Evolutionary conservation across 92 coral and sea anemone genomes (phyloP).

Genomic region (Pocillopora grandis): DNA sequence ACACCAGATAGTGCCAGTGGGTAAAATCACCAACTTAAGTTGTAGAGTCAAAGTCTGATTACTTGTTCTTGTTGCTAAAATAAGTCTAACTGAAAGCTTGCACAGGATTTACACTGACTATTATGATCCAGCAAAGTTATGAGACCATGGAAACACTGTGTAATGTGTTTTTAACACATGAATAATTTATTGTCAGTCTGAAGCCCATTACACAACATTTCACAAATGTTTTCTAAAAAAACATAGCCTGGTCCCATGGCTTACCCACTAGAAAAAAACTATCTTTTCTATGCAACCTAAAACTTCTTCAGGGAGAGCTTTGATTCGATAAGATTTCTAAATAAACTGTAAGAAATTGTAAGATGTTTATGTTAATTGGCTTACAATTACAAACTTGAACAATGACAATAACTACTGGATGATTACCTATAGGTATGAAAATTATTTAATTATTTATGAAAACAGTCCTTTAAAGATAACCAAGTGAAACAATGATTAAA

Average conservation of each 20-base stretch:
- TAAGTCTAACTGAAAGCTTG: slow-evolving; percentile 27
- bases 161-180: slow-evolving; percentile 48
- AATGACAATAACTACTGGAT: not conserved
- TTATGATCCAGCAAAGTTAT: slow-evolving; percentile 43
- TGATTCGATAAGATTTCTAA: slow-evolving; percentile 13
- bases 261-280: not conserved
- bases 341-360: not conserved
- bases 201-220: slow-evolving; percentile 9
- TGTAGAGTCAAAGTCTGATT: not conserved
- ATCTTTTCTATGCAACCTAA: not conserved
- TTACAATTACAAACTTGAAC: slow-evolving; percentile 1
- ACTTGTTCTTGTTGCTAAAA: not conserved
- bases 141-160: slow-evolving; percentile 83
- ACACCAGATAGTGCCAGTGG: not conserved
- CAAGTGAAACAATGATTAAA: not conserved
- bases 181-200: slow-evolving; percentile 51
- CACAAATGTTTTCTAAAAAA: not conserved
- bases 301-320: not conserved
- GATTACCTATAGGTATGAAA: not conserved
- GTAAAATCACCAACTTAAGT: not conserved
- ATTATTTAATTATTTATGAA: slow-evolving; percentile 30
- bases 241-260: slow-evolving; percentile 23
- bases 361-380: not conserved
- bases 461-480: slow-evolving; percentile 17
- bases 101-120: slow-evolving; percentile 31